These are phyloP conservation scores for Drosophila neotestacea DNA, from an alignment of 2,888 invertebrate species.

Conservation along the genomic window DNA sequence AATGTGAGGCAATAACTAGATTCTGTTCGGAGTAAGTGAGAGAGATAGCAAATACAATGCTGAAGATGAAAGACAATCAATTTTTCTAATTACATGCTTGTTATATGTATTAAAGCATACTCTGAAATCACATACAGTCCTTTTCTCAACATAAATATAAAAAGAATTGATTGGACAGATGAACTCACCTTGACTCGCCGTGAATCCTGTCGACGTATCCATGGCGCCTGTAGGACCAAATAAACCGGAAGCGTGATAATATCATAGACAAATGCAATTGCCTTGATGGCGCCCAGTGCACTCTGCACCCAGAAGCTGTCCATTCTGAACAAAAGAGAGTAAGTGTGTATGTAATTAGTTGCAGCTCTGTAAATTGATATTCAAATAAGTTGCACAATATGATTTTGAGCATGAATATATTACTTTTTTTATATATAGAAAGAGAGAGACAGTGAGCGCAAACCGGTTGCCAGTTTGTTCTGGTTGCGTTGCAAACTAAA, in stretches of 20 bases:
- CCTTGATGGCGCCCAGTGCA: conserved; percentile 91
- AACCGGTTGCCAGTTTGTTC: conserved; percentile 41
- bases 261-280: conserved; percentile 94
- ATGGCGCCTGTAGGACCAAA: conserved; percentile 93
- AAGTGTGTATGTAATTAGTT: conserved; percentile 22
- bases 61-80: background rate
- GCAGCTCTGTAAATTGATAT: conserved; percentile 15
- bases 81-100: background rate
- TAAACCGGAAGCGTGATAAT: conserved; percentile 96
- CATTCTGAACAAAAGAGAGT: conserved; percentile 86
- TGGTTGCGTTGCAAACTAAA: conserved; percentile 51
- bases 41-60: background rate
- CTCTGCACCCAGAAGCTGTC: conserved; percentile 89
- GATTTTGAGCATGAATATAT: conserved; percentile 1
- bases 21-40: background rate
- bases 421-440: background rate
- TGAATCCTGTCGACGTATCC: conserved; percentile 92
- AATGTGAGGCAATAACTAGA: background rate
- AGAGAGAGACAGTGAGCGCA: background rate
- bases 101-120: background rate
- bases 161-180: background rate
- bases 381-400: conserved; percentile 13
- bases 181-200: conserved; percentile 91
- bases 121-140: background rate
- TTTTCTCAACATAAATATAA: background rate